Conservation (phyloP, 1,140 invertebrate species). For the Tetramorium parvispinum region DNA sequence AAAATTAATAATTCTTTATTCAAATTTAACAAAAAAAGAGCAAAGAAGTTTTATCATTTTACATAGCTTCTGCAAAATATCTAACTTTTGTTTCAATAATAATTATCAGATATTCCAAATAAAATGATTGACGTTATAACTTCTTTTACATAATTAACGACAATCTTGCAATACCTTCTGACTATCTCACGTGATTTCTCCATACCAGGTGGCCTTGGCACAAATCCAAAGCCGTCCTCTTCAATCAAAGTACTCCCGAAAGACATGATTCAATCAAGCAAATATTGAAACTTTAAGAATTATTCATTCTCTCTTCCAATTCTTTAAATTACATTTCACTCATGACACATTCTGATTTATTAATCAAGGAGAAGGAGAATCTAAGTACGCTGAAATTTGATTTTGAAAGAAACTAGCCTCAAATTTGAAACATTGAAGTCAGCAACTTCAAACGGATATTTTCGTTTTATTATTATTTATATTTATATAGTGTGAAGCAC, state of each 20-base stretch:
- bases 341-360: background rate
- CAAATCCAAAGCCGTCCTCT: conserved; percentile 75
- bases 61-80: background rate
- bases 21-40: background rate
- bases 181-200: conserved; percentile 66
- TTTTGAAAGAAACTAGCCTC: conserved; percentile 27
- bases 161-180: conserved; percentile 66
- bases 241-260: conserved; percentile 56
- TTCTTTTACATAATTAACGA: background rate
- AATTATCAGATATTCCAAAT: background rate
- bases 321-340: background rate
- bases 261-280: conserved; percentile 40
- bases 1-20: background rate
- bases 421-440: conserved; percentile 31
- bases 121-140: background rate
- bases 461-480: conserved; percentile 16
- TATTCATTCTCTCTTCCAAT: background rate
- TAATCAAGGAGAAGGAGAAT: background rate
- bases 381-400: conserved; percentile 1
- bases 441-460: conserved; percentile 1
- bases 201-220: conserved; percentile 49
- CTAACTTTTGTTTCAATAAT: background rate
- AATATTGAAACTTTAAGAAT: conserved; percentile 8
- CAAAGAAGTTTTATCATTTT: background rate
- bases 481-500: background rate